Evolutionary conservation across 2,797 vertebrate genomes (phyloP), one percentile per base, ranked within the genome.

Genomic region (Paratrypauchen microcephalus): DNA sequence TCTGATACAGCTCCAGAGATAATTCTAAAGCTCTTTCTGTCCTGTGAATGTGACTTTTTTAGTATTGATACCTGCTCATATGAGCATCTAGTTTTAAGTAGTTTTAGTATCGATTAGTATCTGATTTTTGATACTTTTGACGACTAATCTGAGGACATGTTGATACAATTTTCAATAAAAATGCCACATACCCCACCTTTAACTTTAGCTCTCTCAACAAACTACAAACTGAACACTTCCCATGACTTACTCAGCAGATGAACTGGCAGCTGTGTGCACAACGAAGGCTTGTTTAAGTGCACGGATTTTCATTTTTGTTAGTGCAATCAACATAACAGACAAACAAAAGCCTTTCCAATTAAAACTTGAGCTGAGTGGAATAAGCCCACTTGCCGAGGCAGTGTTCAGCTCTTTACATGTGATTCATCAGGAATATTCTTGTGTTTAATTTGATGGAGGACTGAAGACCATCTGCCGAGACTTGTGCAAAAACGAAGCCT

Each of bases 381-480:
- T 47, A 48, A 47, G 23, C 39, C 41, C 41, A 47, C 23, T 64
- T 48, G 26, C 48, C 6, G 28, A 32, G 28, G 52, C 45, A 30
- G 48, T 48, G 41, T 47, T 32, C 4, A 18, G 4, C 9, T 30
- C 24, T n/a, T 32, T 26, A 18, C 18, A 32, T 28, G 26, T 65
- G 62, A 64, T 16, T 45, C 16, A 48, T 30, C 24, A 4, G 47
- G 52, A 65, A 65, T 52, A 65, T 52, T 12, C 45, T n/a, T 12
- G 23, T 50, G 45, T 65, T 65, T 65, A 18, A 50, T 28, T 65
- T 65, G 63, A 65, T 30, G 18, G 3, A 68, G 28, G 54, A 75
- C 75, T 61, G 68, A 60, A 69, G 62, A 64, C 75, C 47, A 21
- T 63, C 65, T 70, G 26, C 56, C 23, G n/a, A 21, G 21, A 16